Conservation (phyloP, 1,140 invertebrate species). For the Drosophila prosaltans region DNA sequence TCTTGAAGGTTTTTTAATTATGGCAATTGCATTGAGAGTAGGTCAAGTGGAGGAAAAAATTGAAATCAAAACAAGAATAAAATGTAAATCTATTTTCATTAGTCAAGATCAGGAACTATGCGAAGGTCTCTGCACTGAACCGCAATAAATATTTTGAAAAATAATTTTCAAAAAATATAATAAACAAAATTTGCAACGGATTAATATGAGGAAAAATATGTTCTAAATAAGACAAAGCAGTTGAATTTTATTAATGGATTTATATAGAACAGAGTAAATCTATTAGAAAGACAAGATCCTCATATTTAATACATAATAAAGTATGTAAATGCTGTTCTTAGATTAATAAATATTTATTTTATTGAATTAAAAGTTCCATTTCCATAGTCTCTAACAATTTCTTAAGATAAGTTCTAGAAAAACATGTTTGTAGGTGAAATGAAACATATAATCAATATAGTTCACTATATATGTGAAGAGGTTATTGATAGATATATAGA, state of each 20-base stretch:
- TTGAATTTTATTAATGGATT: not conserved
- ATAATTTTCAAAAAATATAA: not conserved
- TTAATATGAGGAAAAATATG: not conserved
- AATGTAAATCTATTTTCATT: conserved; percentile 29
- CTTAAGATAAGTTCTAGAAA: too few relatives aligned
- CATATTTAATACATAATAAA: too few relatives aligned
- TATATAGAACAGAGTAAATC: too few relatives aligned
- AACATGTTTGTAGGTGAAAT: too few relatives aligned
- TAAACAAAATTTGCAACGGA: not conserved
- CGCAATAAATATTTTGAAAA: not conserved
- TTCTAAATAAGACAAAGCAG: not conserved
- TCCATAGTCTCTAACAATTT: too few relatives aligned
- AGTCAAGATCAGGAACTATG: conserved; percentile 46
- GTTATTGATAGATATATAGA: too few relatives aligned
- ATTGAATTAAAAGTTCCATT: too few relatives aligned
- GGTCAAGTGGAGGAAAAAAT: conserved; percentile 59
- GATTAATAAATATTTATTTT: too few relatives aligned
- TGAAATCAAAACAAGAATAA: conserved; percentile 18
- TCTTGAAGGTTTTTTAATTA: conserved; percentile 72
- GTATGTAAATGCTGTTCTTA: too few relatives aligned
- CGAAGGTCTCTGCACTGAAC: conserved; percentile 26
- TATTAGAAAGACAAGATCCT: too few relatives aligned
- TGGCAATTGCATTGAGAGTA: conserved; percentile 61
- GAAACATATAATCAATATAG: too few relatives aligned
- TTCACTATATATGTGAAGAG: too few relatives aligned